A percentile compares a stretch with the other conserved stretches of the same genome.
These are phyloP conservation scores for Pristionchus mayeri DNA, from an alignment of 2,888 invertebrate species.

Conservation along the genomic window DNA sequence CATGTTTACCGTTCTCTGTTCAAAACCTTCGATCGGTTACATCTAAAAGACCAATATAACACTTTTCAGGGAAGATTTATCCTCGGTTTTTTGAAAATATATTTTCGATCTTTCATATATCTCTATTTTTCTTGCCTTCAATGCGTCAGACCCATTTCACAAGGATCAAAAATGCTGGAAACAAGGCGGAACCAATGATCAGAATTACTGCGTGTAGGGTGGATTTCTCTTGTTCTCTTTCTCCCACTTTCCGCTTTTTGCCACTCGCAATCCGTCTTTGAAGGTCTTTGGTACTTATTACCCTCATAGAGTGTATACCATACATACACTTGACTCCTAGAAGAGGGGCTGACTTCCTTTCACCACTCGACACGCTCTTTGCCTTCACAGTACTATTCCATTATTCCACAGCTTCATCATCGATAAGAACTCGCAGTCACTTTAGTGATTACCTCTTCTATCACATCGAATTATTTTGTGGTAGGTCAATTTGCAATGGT, in stretches of 20 bases:
- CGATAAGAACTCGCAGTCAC: background rate
- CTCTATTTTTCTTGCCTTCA: background rate
- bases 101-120: background rate
- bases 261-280: slow-evolving; percentile 9
- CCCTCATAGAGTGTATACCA: slow-evolving; percentile 14
- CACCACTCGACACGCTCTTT: background rate
- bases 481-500: too few relatives aligned
- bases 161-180: background rate
- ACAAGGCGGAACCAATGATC: background rate
- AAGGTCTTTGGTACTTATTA: slow-evolving; percentile 33
- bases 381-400: background rate
- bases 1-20: background rate
- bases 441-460: too few relatives aligned
- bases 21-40: too few relatives aligned
- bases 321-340: background rate
- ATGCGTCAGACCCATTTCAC: background rate
- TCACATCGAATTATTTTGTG: too few relatives aligned
- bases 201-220: background rate
- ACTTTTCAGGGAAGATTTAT: too few relatives aligned
- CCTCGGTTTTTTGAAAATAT: too few relatives aligned
- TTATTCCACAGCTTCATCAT: background rate
- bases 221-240: background rate
- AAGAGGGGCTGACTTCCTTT: background rate
- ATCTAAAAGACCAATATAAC: too few relatives aligned
- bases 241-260: background rate